Evolutionary conservation across 2,113 vertebrate species (phyloP).

Genomic region (Sminthopsis crassicaudata): DNA sequence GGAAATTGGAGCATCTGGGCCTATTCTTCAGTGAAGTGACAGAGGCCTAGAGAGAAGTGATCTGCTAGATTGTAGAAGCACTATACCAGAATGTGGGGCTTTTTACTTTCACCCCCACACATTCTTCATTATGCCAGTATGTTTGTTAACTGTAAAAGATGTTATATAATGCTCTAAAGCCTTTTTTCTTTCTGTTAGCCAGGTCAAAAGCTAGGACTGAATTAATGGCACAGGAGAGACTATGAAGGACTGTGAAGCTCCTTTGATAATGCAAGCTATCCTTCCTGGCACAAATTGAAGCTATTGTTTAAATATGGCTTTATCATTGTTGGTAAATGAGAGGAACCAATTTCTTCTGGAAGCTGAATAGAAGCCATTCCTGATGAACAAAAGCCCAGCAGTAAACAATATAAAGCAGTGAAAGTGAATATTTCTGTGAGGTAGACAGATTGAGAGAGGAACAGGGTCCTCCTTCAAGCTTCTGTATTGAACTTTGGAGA

Average conservation of each 20-base stretch:
- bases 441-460: neutral
- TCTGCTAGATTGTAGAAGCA: neutral
- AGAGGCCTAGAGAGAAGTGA: neutral
- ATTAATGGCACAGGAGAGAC: slow-evolving; percentile 14
- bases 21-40: neutral
- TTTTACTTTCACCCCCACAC: neutral
- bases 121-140: neutral
- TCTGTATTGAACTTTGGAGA: neutral
- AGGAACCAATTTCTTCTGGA: slow-evolving; percentile 38
- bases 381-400: slow-evolving; percentile 19
- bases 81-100: neutral
- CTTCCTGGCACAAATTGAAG: slow-evolving; percentile 2
- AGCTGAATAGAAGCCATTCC: slow-evolving; percentile 27
- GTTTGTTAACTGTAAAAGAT: slow-evolving; percentile 15
- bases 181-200: slow-evolving; percentile 48
- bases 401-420: slow-evolving; percentile 6
- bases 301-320: slow-evolving; percentile 16
- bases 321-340: slow-evolving; percentile 23
- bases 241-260: neutral
- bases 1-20: neutral
- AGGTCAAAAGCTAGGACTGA: slow-evolving; percentile 47
- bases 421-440: neutral
- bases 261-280: neutral
- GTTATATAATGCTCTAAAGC: slow-evolving; percentile 37
- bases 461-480: neutral